These are phyloP conservation scores for Osmoderma eremita DNA, from an alignment of 2,888 invertebrate genomes.

Conservation along the genomic window DNA sequence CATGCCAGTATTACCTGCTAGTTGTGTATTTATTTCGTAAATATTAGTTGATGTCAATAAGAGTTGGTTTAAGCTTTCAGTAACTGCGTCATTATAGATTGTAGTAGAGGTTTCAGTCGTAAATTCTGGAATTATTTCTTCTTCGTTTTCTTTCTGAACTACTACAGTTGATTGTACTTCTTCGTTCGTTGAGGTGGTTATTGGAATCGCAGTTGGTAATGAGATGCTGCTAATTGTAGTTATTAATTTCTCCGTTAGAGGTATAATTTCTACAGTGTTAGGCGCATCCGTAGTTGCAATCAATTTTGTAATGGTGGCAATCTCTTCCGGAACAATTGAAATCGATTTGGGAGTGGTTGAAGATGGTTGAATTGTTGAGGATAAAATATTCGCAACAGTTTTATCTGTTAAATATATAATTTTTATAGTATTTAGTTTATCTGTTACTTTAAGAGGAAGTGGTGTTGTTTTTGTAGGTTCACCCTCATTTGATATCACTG, in stretches of 20 bases:
- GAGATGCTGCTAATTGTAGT: conserved; percentile 9
- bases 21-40: conserved; percentile 59
- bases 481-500: not conserved
- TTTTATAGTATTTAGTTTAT: conserved; percentile 21
- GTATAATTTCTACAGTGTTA: conserved; percentile 13
- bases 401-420: conserved; percentile 32
- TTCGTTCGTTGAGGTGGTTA: not conserved
- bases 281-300: conserved; percentile 16
- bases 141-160: not conserved
- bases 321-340: conserved; percentile 18
- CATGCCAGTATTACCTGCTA: conserved; percentile 41
- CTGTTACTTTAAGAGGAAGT: conserved; percentile 5
- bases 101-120: conserved; percentile 19
- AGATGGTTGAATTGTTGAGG: conserved; percentile 15
- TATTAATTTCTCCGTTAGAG: conserved; percentile 16
- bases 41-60: conserved; percentile 57
- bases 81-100: conserved; percentile 42
- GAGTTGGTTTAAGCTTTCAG: conserved; percentile 56
- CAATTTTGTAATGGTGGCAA: conserved; percentile 21
- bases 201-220: conserved; percentile 4
- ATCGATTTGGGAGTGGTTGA: conserved; percentile 4
- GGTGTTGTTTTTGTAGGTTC: conserved; percentile 18
- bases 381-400: conserved; percentile 27
- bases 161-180: not conserved
- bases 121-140: not conserved